phyloP scores from a whole-genome alignment of 2,888 invertebrate species.

The Spilosoma lubricipeda region DNA sequence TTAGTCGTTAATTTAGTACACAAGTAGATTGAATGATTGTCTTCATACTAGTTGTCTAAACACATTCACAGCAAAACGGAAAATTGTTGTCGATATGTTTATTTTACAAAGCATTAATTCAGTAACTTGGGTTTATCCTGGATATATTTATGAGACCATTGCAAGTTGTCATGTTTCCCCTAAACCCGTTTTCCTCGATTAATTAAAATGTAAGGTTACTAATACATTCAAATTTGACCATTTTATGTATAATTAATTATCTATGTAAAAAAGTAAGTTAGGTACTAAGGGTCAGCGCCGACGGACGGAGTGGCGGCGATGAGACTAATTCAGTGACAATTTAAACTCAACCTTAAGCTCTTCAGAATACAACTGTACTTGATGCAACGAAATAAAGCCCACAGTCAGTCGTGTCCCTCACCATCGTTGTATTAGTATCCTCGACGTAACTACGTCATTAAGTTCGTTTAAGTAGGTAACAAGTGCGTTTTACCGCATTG shows the following conservation, averaged over 20 bases:
- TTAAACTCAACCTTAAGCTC: too few relatives aligned
- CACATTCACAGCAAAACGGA: neutral
- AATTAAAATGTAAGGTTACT: neutral
- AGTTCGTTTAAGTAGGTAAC: neutral
- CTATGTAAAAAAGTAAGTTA: neutral
- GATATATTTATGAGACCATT: neutral
- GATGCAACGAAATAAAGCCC: too few relatives aligned
- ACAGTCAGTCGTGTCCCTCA: too few relatives aligned
- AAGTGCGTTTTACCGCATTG: neutral
- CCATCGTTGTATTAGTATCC: too few relatives aligned
- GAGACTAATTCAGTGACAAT: too few relatives aligned
- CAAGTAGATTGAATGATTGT: neutral
- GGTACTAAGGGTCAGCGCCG: too few relatives aligned
- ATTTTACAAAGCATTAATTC: neutral
- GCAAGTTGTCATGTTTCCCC: neutral
- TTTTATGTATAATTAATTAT: neutral
- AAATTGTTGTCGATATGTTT: neutral
- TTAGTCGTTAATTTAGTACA: neutral
- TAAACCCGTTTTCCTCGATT: neutral
- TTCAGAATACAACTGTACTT: too few relatives aligned
- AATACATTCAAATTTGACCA: neutral
- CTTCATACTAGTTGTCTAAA: neutral
- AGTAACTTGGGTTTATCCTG: neutral
- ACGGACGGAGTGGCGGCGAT: too few relatives aligned
- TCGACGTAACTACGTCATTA: too few relatives aligned